These are phyloP conservation scores for Beroe forskalii DNA, from an alignment of 37 sponge, comb jelly and placozoan genomes.

Conservation along the genomic window DNA sequence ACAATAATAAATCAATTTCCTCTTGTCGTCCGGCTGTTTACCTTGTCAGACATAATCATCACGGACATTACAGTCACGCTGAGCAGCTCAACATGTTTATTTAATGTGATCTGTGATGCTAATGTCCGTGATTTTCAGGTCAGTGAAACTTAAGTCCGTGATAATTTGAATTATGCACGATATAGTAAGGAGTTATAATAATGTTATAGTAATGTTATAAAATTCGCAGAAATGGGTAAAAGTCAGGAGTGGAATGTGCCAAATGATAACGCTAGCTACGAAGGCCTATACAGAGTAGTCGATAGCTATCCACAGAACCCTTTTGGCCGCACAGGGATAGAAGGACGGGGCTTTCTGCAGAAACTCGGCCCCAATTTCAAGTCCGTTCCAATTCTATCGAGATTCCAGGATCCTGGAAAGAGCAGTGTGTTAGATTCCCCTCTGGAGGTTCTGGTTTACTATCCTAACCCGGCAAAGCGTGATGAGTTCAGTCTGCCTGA, in stretches of 20 bases:
- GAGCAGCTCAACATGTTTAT: too few relatives aligned
- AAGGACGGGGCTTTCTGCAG: background rate
- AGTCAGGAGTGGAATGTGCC: slow-evolving; percentile 16
- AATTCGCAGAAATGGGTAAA: too few relatives aligned
- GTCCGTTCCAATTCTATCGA: background rate
- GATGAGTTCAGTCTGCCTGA: background rate
- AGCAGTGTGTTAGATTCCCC: background rate
- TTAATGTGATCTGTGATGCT: too few relatives aligned
- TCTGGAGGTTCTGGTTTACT: background rate
- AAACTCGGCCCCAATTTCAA: slow-evolving; percentile 15
- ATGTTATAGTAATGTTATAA: too few relatives aligned
- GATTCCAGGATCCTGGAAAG: background rate
- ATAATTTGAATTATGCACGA: too few relatives aligned
- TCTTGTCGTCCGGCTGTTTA: too few relatives aligned
- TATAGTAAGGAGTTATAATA: too few relatives aligned
- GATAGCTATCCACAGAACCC: background rate
- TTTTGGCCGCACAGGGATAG: background rate
- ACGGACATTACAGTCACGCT: too few relatives aligned
- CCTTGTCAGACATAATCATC: too few relatives aligned
- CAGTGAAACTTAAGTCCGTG: too few relatives aligned
- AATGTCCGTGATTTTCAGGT: too few relatives aligned
- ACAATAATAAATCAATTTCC: too few relatives aligned
- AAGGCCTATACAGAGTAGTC: background rate
- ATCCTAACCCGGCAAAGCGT: background rate
- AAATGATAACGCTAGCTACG: background rate